These are phyloP conservation scores for Bilobella aurantiaca DNA, from an alignment of 1,140 invertebrate genomes.

Conservation along the genomic window DNA sequence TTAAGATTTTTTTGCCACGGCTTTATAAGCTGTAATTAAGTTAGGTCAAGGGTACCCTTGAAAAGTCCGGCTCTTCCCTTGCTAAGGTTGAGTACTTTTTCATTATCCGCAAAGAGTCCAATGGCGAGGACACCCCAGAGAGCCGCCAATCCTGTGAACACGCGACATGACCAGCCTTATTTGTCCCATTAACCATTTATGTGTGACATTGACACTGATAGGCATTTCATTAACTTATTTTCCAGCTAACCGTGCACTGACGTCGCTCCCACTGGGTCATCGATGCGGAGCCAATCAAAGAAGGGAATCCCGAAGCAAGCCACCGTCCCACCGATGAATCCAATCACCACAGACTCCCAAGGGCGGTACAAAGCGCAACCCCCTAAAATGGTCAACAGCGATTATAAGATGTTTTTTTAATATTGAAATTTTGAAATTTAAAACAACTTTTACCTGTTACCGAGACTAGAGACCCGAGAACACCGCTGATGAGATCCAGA, in stretches of 20 bases:
- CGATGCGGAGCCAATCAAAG: conserved; percentile 42
- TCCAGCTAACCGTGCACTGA: conserved; percentile 46
- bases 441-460: conserved; percentile 43
- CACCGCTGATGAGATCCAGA: conserved; percentile 44
- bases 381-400: too few species aligned
- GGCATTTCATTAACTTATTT: background rate
- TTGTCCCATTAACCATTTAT: too few species aligned
- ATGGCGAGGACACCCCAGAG: conserved; percentile 47
- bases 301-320: conserved; percentile 41
- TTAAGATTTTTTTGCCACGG: too few species aligned
- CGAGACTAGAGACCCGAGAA: conserved; percentile 46
- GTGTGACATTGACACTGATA: too few species aligned
- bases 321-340: conserved; percentile 42
- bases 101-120: conserved; percentile 44
- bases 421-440: background rate
- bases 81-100: conserved; percentile 40
- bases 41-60: conserved; percentile 34
- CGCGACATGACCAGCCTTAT: background rate
- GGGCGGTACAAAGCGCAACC: conserved; percentile 46
- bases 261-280: conserved; percentile 48
- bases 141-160: conserved; percentile 34
- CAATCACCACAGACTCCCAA: conserved; percentile 47
- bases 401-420: too few species aligned
- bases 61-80: conserved; percentile 40
- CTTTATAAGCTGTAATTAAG: too few species aligned